Evolutionary conservation across 2,797 vertebrate genomes (phyloP).

Genomic region (Clarias pachynema): DNA sequence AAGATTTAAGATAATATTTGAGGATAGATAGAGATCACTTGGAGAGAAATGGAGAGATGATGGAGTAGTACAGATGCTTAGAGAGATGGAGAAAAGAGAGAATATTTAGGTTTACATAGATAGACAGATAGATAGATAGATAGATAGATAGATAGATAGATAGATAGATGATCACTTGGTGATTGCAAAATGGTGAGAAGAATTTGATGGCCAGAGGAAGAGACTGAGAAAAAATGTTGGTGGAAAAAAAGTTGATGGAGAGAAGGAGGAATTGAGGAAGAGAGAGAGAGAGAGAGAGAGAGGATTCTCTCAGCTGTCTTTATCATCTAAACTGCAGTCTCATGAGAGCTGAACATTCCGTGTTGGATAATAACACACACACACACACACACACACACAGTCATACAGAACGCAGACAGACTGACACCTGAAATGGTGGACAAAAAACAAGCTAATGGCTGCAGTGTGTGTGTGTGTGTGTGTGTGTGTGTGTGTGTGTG

Average conservation of each 20-base stretch:
- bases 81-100: neutral
- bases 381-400: neutral
- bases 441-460: neutral
- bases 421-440: neutral
- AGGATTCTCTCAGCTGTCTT: neutral
- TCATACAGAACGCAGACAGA: neutral
- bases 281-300: neutral
- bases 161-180: too few species aligned
- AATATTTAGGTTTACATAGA: too few species aligned
- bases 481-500: slow-evolving; percentile 2
- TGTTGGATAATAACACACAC: neutral
- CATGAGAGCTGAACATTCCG: neutral
- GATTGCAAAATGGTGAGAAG: too few species aligned
- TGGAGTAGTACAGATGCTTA: too few species aligned
- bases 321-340: neutral
- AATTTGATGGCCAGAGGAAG: neutral
- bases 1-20: too few species aligned
- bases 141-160: too few species aligned
- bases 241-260: too few species aligned
- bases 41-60: too few species aligned
- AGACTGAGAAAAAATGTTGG: too few species aligned
- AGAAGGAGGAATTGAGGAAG: neutral
- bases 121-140: too few species aligned
- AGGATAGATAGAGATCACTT: too few species aligned
- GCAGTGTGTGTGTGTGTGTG: neutral